Percentiles rank a stretch among this genome's conserved stretches.
Evolutionary conservation across 2,888 invertebrate species (phyloP).

Genomic region (Dynastes maya): DNA sequence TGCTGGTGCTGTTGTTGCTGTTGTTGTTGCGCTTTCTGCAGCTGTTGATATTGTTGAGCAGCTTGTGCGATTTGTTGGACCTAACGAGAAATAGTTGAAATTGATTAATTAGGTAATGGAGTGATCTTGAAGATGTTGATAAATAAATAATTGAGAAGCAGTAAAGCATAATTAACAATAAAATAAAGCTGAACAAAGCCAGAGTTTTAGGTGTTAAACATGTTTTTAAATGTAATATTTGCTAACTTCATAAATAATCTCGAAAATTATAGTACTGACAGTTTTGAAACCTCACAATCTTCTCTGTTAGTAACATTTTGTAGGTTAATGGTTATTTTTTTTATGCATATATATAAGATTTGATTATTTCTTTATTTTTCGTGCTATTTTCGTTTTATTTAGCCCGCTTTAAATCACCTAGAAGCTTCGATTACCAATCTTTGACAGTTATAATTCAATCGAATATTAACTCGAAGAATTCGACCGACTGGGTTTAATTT

Average conservation of each 20-base stretch:
- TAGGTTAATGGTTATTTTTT: too few species aligned
- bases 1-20: constrained; percentile 78
- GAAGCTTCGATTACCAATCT: too few species aligned
- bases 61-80: constrained; percentile 78
- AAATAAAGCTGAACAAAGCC: background rate
- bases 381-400: too few species aligned
- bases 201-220: too few species aligned
- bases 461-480: constrained; percentile 6
- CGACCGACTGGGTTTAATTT: constrained; percentile 24
- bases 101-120: background rate
- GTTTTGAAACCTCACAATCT: too few species aligned
- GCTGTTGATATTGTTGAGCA: constrained; percentile 77
- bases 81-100: constrained; percentile 67
- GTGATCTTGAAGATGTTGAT: background rate
- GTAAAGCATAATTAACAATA: constrained; percentile 26
- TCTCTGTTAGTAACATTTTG: too few species aligned
- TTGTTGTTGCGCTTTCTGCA: constrained; percentile 76
- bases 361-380: too few species aligned
- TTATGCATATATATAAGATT: too few species aligned
- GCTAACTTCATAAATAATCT: too few species aligned
- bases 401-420: too few species aligned
- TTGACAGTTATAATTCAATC: constrained; percentile 16
- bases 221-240: too few species aligned
- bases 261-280: too few species aligned
- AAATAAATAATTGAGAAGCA: constrained; percentile 3